These are phyloP conservation scores for Oreochromis aureus DNA, from an alignment of 2,113 vertebrate genomes.

Conservation along the genomic window DNA sequence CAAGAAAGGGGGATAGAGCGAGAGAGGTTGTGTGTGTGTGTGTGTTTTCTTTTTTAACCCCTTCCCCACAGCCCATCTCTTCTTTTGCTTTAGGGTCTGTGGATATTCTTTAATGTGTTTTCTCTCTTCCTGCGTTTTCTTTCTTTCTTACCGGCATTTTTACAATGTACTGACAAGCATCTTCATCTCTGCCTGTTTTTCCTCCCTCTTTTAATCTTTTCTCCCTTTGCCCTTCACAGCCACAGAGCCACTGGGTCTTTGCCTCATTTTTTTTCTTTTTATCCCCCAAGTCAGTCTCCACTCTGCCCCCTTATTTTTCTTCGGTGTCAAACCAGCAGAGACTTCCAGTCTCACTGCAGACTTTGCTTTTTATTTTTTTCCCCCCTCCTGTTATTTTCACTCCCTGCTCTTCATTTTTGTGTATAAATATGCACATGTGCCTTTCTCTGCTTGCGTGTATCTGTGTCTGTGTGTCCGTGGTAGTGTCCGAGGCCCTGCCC, in stretches of 20 bases:
- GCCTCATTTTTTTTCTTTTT: not conserved
- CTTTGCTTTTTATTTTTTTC: not conserved
- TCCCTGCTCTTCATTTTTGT: not conserved
- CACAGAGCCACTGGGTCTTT: not conserved
- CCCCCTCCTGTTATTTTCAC: not conserved
- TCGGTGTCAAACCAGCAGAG: slow-evolving; percentile 9
- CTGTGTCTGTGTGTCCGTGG: not conserved
- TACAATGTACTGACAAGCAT: not conserved
- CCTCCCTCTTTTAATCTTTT: slow-evolving; percentile 6
- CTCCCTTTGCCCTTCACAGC: slow-evolving; percentile 15
- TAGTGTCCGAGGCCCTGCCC: slow-evolving; percentile 16
- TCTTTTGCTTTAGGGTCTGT: slow-evolving; percentile 12
- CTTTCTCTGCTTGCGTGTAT: not conserved
- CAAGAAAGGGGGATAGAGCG: slow-evolving; percentile 10
- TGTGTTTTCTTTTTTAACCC: slow-evolving; percentile 31
- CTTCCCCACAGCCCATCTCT: slow-evolving; percentile 11
- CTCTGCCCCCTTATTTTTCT: not conserved
- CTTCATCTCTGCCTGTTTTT: slow-evolving; percentile 1
- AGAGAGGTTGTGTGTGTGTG: not conserved
- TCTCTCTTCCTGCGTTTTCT: not conserved
- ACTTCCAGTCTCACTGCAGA: not conserved
- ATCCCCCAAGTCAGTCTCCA: not conserved
- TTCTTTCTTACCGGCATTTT: not conserved
- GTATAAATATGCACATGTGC: not conserved
- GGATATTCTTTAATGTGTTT: not conserved